Evolutionary conservation across 2,797 vertebrate species (phyloP), one percentile per base, ranked within the genome.

Genomic region (Halcyon badia): DNA sequence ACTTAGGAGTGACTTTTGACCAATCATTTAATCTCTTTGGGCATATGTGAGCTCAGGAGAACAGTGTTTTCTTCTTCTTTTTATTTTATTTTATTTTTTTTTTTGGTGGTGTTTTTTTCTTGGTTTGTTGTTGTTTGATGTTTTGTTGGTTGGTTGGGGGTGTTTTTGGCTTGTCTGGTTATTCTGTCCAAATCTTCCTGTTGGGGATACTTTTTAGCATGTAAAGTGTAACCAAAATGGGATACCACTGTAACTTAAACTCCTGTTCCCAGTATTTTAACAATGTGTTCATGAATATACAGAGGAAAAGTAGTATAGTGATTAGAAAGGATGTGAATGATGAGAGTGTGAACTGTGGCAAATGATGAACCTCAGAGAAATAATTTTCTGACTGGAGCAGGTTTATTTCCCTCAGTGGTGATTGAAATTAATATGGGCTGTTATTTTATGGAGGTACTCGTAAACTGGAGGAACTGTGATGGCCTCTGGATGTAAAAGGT

Each of bases 331-430:
- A 75, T 71, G 78, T 83, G 75, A 90, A 66, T 44, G 54, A 60
- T 49, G 61, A 69, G n/a, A 75, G 28, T 25, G 51, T 72, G 81
- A 91, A 69, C 0, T 4, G 82, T 26, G 28, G 78, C 0, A 0
- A 92, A 60, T 12, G 44, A 39, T 58, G 44, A 88, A 71, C 62
- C 78, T 71, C 78, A 39, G 64, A 93, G 77, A 93, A 76, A 89
- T 60, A 71, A 78, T 57, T 78, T 89, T 68, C 71, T 93, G 86
- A 81, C 44, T 78, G 83, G 52, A 89, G 41, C 39, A 49, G 78
- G 78, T 89, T 95, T 95, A 96, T 94, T 92, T 96, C 93, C 89
- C 89, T 96, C 81, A 80, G 88, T 44, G 83, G 76, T 84, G 90
- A 93, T 28, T 87, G 88, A 94, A 94, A 94, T 96, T 80, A 96